Base-by-base conservation (phyloP, 2,888 invertebrate genomes). In the Arctia plantaginis region DNA sequence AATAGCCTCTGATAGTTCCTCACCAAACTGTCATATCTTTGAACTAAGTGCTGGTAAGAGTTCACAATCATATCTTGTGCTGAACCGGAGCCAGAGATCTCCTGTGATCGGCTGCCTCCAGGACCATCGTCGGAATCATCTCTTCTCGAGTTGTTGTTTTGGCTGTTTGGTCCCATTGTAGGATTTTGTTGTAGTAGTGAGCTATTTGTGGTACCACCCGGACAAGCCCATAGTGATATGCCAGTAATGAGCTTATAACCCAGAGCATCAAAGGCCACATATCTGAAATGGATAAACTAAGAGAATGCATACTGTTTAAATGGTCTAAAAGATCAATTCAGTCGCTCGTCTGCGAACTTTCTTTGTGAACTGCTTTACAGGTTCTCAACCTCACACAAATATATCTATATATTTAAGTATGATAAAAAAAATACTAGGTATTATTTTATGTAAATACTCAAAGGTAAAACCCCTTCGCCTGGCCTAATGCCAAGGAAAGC, bases 241-340 rank as follows among this genome's bases (percentile, higher is more conserved):
- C 98, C 98, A 2, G 98, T 98, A 87, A 98, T 98, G 65, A 98
- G 93, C 92, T 97, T 97, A 86, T 97, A 97, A 13, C 98, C 98
- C 73, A 97, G 93, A 66, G 97, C 97, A 91, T 98, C 98, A 91
- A 98, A 98, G 51, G 98, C 97, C 66, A 98, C 98, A 94, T 97
- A 98, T 88, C 98, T 98, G 92, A 69, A 95, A 95, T 68, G 75
- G 30, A 77, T 64, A 84, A 77, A 75, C 78, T 82, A 82, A 82
- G 77, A 83, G 62, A 80, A 77, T 79, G 76, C 71, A 74, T 77
- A 72, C 78, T 72, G 79, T 79, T 77, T 70, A 72, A 66, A 41
- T 44, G 47, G 41, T 18, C 20, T 23, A 35, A 30, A 68, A 20
- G 30, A 62, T 30, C 8, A 6, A 30, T 1, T 27, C 13, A 27